A percentile compares a stretch with the other conserved stretches of the same genome.
Evolutionary conservation across 2,888 invertebrate species (phyloP).

Genomic region (Oxyteleia sp.): DNA sequence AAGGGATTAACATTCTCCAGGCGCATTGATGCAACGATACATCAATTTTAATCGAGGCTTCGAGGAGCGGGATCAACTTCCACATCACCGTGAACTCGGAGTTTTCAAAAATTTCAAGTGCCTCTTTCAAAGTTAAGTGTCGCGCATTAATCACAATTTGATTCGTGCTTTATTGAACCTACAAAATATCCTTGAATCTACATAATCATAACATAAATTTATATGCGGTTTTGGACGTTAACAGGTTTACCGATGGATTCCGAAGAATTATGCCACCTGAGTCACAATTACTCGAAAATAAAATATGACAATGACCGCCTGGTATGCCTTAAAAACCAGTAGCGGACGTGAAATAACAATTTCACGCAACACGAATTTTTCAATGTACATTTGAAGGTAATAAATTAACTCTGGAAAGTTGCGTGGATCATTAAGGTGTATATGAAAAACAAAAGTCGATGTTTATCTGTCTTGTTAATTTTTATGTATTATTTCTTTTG

Average conservation of each 20-base stretch:
- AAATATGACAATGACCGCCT: conserved; percentile 19
- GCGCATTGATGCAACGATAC: conserved; percentile 67
- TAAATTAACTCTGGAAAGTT: conserved; percentile 6
- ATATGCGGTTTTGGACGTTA: conserved; percentile 19
- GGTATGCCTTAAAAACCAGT: conserved; percentile 7
- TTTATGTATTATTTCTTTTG: not conserved
- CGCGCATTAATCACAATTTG: conserved; percentile 16
- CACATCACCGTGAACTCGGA: conserved; percentile 23
- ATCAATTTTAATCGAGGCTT: conserved; percentile 53
- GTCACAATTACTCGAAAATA: conserved; percentile 10
- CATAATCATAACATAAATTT: conserved; percentile 42
- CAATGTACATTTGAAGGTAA: not conserved
- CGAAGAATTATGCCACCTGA: conserved; percentile 3
- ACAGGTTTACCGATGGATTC: not conserved
- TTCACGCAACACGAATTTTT: not conserved
- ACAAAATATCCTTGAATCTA: conserved; percentile 12
- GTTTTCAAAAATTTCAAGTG: conserved; percentile 35
- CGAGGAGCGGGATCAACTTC: conserved; percentile 47
- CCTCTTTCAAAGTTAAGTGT: conserved; percentile 16
- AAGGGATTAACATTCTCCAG: conserved; percentile 66
- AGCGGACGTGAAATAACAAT: conserved; percentile 25
- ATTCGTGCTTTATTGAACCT: conserved; percentile 10
- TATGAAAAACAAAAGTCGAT: conserved; percentile 10
- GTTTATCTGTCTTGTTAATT: not conserved
- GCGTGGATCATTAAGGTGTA: not conserved